Evolutionary conservation across 2,113 vertebrate genomes (phyloP).

Genomic region (Rhynchopsitta pachyrhyncha): DNA sequence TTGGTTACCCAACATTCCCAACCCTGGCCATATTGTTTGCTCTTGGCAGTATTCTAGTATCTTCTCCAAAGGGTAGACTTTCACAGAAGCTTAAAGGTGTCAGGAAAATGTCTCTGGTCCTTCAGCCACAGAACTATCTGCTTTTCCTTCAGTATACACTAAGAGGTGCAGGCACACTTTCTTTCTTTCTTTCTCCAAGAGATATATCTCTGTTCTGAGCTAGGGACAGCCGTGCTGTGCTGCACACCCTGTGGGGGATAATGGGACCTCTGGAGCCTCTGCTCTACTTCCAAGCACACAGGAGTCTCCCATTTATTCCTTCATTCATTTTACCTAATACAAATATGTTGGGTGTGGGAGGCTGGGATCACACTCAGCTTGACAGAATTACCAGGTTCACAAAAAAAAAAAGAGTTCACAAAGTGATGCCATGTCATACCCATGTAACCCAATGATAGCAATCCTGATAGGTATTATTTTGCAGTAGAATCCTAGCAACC

Average conservation of each 20-base stretch:
- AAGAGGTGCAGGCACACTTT: background rate
- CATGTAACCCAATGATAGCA: accelerated
- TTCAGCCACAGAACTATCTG: background rate
- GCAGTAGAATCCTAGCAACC: background rate
- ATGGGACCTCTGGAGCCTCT: accelerated
- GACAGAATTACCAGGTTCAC: background rate
- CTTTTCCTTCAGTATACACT: background rate
- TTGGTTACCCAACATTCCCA: background rate
- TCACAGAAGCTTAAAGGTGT: background rate
- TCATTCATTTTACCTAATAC: background rate
- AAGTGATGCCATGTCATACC: accelerated
- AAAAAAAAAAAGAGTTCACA: background rate
- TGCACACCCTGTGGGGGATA: accelerated
- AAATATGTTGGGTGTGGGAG: background rate
- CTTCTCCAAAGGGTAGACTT: background rate
- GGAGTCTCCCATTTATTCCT: background rate
- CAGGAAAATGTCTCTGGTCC: background rate
- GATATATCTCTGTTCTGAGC: background rate
- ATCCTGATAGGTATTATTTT: background rate
- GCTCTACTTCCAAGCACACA: background rate
- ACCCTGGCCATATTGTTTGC: background rate
- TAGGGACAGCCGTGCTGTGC: background rate
- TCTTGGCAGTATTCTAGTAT: background rate
- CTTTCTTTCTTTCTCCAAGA: accelerated
- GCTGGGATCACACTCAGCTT: background rate